Base-by-base conservation (phyloP, 2,113 vertebrate species). In the Gobiocypris rarus region DNA sequence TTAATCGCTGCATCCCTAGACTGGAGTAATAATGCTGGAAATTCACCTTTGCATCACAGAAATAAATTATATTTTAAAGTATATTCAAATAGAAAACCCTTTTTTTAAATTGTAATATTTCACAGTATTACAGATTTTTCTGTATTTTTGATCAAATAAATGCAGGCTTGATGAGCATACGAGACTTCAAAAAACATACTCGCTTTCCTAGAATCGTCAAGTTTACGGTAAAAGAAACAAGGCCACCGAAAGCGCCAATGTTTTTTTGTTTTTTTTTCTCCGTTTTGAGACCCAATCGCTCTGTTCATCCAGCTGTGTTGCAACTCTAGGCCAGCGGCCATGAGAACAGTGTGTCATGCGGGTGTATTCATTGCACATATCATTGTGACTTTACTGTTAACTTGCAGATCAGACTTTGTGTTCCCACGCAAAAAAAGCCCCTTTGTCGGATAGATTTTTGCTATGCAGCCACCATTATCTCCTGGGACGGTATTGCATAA, bases 301-400 rank as follows among this genome's bases (percentile, higher is more conserved):
- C 84, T 71, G 26, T 38, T 81, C 76, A 76, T 73, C 84, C 90
- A 88, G 86, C 83, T 88, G 85, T 86, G 76, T 86, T 87, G 87
- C 67, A 90, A 81, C 88, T 81, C 67, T 85, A 88, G 73, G 80
- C 83, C 70, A 85, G 50, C 19, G 82, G 83, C 75, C n/a, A 17
- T 90, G 86, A 83, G 61, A 88, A 38, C 70, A 82, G 84, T 74
- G 84, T 59, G 78, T 84, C 87, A 81, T 79, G 90, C 90, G 86
- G 88, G 90, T 88, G 86, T 56, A 75, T 89, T 87, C 75, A 87
- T 91, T 91, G 85, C 83, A 81, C 70, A 10, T 81, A 87, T 90
- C 90, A 89, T 17, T 19, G 86, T 87, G 88, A 61, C 84, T 31
- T 74, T 85, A 86, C 89, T 86, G 22, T 88, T 56, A 65, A 67